Evolutionary conservation across 2,797 vertebrate genomes (phyloP).

Genomic region (Atherinosoma microstoma): DNA sequence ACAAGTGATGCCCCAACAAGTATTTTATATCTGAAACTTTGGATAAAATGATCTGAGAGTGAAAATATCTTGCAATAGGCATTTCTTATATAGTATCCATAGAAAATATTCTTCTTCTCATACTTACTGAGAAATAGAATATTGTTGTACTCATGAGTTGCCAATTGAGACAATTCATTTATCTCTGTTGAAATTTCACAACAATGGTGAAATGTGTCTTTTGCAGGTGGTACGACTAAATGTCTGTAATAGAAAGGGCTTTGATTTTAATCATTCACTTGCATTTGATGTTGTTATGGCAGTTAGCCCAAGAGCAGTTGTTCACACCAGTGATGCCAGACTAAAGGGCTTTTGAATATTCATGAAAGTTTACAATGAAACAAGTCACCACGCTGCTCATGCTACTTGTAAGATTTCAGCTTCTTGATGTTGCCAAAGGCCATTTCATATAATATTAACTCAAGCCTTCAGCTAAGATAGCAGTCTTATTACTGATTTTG

Average conservation of each 20-base stretch:
- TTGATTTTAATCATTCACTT: constrained; percentile 63
- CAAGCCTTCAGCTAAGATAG: no score
- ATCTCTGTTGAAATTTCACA: constrained; percentile 55
- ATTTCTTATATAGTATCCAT: no score
- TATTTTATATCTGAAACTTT: not conserved
- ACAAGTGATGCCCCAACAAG: not conserved
- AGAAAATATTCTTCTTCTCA: no score
- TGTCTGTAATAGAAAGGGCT: constrained; percentile 45
- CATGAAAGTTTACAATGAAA: constrained; percentile 53
- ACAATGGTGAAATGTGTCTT: constrained; percentile 50
- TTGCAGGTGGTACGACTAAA: constrained; percentile 51
- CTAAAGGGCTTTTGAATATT: constrained; percentile 54
- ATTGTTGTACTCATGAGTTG: constrained; percentile 30
- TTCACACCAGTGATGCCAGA: constrained; percentile 56
- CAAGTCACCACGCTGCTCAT: constrained; percentile 45
- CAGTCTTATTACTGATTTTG: constrained; percentile 46
- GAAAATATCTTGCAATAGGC: not conserved
- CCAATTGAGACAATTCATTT: constrained; percentile 46
- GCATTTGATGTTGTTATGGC: constrained; percentile 62
- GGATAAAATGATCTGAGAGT: not conserved
- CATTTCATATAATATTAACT: constrained; percentile 39
- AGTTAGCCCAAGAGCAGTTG: constrained; percentile 51
- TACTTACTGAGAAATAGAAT: constrained; percentile 13
- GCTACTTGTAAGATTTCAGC: constrained; percentile 28
- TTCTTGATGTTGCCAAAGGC: constrained; percentile 34